phyloP scores from a whole-genome alignment of 2,888 invertebrate genomes.

The Drosophila rubida region DNA sequence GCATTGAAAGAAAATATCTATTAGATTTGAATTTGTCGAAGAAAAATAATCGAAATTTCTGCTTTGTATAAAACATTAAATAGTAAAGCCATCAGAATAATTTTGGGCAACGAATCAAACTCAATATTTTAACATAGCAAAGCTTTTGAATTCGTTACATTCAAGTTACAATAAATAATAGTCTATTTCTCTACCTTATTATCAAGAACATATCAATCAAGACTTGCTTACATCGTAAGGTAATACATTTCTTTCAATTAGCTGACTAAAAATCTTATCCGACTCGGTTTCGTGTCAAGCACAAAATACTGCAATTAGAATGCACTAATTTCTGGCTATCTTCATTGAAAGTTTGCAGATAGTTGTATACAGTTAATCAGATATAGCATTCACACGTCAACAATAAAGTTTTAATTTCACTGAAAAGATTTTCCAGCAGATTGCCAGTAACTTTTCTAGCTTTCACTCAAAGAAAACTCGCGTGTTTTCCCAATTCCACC shows the following conservation, averaged over 20 bases:
- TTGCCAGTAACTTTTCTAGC: conserved; percentile 5
- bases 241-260: not conserved
- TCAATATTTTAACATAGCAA: too few species aligned
- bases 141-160: too few species aligned
- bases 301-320: not conserved
- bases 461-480: conserved; percentile 27
- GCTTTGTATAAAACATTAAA: too few species aligned
- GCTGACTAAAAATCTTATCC: not conserved
- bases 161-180: too few species aligned
- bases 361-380: not conserved
- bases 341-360: not conserved
- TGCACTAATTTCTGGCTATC: not conserved
- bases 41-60: too few species aligned
- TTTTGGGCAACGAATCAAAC: too few species aligned
- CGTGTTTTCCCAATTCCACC: conserved; percentile 7
- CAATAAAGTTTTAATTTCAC: conserved; percentile 6
- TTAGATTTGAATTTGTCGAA: too few species aligned
- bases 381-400: not conserved
- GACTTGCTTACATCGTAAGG: not conserved
- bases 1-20: too few species aligned
- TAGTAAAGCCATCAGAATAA: too few species aligned
- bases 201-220: not conserved
- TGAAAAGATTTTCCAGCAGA: conserved; percentile 8
- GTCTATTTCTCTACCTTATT: too few species aligned
- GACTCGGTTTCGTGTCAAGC: too few species aligned